Evolutionary conservation across 2,888 invertebrate species (phyloP).

Genomic region (Melieria omissa): DNA sequence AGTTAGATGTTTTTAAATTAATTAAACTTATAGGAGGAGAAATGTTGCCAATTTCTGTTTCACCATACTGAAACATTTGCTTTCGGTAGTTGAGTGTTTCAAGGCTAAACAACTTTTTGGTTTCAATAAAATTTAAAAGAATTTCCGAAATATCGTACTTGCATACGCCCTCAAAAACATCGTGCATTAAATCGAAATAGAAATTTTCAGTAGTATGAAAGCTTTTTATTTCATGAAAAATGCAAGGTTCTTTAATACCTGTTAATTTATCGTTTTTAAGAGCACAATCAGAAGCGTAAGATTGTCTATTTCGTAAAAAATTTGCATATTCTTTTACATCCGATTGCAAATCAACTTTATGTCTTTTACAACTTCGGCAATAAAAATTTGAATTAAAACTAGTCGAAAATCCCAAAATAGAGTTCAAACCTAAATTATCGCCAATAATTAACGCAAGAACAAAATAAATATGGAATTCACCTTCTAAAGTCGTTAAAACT

Average conservation of each 20-base stretch:
- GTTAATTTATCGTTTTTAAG: too few species aligned
- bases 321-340: conserved; percentile 18
- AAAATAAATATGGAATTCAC: conserved; percentile 26
- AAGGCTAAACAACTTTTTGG: conserved; percentile 37
- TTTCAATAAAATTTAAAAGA: conserved; percentile 39
- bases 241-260: conserved; percentile 40
- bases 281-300: conserved; percentile 36
- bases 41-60: conserved; percentile 42
- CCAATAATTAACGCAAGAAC: conserved; percentile 41
- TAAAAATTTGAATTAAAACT: conserved; percentile 45
- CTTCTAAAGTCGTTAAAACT: conserved; percentile 6
- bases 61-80: conserved; percentile 43
- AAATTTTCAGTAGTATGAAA: conserved; percentile 47
- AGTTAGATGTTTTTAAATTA: conserved; percentile 35
- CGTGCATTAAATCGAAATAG: conserved; percentile 49
- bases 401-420: conserved; percentile 42
- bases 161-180: conserved; percentile 47
- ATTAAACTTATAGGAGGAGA: conserved; percentile 29
- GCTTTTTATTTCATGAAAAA: conserved; percentile 35
- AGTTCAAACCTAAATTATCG: conserved; percentile 44
- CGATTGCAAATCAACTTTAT: conserved; percentile 37
- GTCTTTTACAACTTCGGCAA: conserved; percentile 44
- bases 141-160: conserved; percentile 45
- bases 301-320: conserved; percentile 37
- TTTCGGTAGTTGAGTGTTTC: conserved; percentile 44